Percentiles rank a stretch among this genome's conserved stretches.
phyloP scores from a whole-genome alignment of 2,888 invertebrate species.

The Bursaphelenchus okinawaensis region DNA sequence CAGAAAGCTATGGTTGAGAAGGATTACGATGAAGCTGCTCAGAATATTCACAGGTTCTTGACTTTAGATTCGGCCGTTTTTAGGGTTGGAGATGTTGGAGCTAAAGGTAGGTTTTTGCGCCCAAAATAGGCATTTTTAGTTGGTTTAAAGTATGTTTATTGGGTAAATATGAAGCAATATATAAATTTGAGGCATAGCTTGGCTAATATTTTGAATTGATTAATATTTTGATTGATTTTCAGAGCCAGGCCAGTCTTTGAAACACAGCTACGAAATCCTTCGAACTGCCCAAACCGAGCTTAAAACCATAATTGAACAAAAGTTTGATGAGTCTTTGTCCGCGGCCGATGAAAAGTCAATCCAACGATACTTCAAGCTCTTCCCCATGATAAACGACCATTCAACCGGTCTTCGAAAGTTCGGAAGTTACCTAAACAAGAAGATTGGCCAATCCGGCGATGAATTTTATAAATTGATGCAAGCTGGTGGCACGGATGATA shows the following conservation, averaged over 20 bases:
- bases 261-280: slow-evolving; percentile 70
- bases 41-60: slow-evolving; percentile 75
- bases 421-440: slow-evolving; percentile 67
- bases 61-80: slow-evolving; percentile 55
- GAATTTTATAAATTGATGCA: slow-evolving; percentile 47
- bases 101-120: slow-evolving; percentile 21
- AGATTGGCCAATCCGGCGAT: slow-evolving; percentile 62
- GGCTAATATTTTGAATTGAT: not conserved
- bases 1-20: slow-evolving; percentile 85
- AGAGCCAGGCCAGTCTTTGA: slow-evolving; percentile 62
- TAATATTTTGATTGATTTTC: slow-evolving; percentile 5
- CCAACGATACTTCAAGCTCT: slow-evolving; percentile 91
- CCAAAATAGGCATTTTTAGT: not conserved
- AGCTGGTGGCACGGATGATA: slow-evolving; percentile 63
- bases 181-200: not conserved
- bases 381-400: slow-evolving; percentile 85
- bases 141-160: not conserved
- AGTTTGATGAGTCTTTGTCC: slow-evolving; percentile 85
- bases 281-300: slow-evolving; percentile 38
- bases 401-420: slow-evolving; percentile 82
- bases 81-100: slow-evolving; percentile 40
- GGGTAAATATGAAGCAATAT: slow-evolving; percentile 1
- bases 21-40: slow-evolving; percentile 93
- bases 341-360: slow-evolving; percentile 81
- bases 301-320: slow-evolving; percentile 67